Percentiles rank a stretch among this genome's conserved stretches.
Evolutionary conservation across 2,113 vertebrate genomes (phyloP).

Genomic region (Cottus gobio): DNA sequence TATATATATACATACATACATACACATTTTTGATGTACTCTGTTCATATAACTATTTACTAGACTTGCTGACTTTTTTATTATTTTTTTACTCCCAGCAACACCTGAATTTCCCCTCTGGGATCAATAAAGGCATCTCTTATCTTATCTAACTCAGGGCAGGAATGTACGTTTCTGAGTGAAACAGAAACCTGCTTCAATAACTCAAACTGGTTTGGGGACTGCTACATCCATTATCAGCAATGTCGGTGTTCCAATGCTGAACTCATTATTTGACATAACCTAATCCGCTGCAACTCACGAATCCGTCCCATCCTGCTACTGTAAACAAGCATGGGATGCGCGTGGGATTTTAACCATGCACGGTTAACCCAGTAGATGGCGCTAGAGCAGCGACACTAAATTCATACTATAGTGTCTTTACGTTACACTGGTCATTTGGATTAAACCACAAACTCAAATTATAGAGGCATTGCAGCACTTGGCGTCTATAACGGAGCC

Average conservation of each 20-base stretch:
- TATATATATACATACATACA: no score
- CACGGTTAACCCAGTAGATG: slow-evolving; percentile 12
- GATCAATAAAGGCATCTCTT: background rate
- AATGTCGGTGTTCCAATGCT: background rate
- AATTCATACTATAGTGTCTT: background rate
- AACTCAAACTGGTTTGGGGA: background rate
- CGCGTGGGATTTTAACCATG: background rate
- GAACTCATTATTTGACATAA: background rate
- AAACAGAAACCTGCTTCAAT: background rate
- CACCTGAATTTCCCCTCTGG: background rate
- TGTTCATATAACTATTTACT: background rate
- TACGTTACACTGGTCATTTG: background rate
- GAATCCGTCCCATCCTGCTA: background rate
- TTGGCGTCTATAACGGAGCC: accelerated
- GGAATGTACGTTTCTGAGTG: background rate
- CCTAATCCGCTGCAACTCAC: background rate
- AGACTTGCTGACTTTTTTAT: background rate
- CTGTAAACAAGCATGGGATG: slow-evolving; percentile 35
- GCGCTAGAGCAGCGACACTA: slow-evolving; percentile 3
- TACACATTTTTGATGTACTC: background rate
- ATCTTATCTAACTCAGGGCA: background rate
- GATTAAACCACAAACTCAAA: background rate
- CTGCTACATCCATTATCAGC: background rate
- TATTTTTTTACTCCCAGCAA: background rate
- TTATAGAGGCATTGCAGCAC: no score